A percentile compares a stretch with the other conserved stretches of the same genome.
Conservation (phyloP, 2,888 invertebrate genomes). For the Dichetophora obliterata region DNA sequence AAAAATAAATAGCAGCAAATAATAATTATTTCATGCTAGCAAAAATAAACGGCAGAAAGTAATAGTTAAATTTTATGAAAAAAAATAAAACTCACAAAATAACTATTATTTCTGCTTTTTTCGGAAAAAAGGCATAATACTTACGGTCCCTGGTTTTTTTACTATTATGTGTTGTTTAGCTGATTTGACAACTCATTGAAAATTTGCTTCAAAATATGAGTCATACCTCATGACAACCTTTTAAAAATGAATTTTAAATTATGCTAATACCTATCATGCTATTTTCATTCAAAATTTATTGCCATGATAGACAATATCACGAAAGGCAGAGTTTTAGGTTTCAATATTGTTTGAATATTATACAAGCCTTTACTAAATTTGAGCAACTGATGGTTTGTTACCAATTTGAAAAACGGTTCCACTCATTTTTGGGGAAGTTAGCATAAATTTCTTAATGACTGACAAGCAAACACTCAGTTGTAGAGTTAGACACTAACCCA, state of each 20-base stretch:
- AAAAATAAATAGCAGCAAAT: too few relatives aligned
- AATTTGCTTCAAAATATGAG: background rate
- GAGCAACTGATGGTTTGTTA: too few relatives aligned
- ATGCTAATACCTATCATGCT: background rate
- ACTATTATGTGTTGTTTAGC: too few relatives aligned
- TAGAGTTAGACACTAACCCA: background rate
- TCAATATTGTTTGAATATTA: background rate
- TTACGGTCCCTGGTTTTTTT: too few relatives aligned
- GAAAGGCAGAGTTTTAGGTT: background rate
- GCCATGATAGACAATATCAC: background rate
- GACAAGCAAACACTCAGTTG: background rate
- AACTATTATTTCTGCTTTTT: too few relatives aligned
- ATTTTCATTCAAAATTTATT: background rate
- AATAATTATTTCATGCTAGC: too few relatives aligned
- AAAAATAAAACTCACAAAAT: too few relatives aligned
- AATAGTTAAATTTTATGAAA: too few relatives aligned
- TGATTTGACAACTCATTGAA: too few relatives aligned
- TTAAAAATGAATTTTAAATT: background rate
- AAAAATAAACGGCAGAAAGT: too few relatives aligned
- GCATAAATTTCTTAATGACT: background rate
- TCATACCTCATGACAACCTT: background rate
- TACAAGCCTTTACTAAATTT: background rate
- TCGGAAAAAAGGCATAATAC: too few relatives aligned
- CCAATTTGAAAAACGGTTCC: background rate
- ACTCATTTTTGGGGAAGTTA: background rate